Conservation (phyloP, 2,113 vertebrate species). For the Aptenodytes forsteri region DNA sequence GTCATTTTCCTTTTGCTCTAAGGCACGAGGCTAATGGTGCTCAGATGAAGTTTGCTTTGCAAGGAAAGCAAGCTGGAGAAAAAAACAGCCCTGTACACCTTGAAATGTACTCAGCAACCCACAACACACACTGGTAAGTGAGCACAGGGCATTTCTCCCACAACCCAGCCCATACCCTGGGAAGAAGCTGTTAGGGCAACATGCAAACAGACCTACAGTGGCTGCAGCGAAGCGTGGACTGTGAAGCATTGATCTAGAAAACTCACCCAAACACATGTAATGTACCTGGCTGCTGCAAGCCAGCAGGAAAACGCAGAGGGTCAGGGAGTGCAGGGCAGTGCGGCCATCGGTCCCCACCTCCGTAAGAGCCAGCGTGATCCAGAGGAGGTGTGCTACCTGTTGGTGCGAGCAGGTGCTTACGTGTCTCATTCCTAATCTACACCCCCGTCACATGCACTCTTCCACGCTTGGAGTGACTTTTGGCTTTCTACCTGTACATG, state of each 20-base stretch:
- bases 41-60: neutral
- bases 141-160: neutral
- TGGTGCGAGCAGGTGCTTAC: neutral
- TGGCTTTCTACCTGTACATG: neutral
- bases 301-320: accelerated
- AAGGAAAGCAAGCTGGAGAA: neutral
- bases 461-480: neutral
- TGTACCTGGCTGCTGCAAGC: neutral
- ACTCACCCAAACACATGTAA: neutral
- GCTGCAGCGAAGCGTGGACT: neutral
- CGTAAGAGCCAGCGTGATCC: accelerated
- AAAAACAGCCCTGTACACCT: accelerated
- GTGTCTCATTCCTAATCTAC: neutral
- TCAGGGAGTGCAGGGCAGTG: neutral
- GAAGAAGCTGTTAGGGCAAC: neutral
- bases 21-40: neutral
- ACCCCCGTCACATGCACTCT: neutral
- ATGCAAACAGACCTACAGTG: neutral
- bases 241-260: neutral
- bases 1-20: neutral
- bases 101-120: neutral
- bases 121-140: neutral
- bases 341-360: neutral
- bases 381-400: accelerated
- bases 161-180: neutral